phyloP scores from a whole-genome alignment of 2,797 vertebrate genomes.

The Coilia nasus region DNA sequence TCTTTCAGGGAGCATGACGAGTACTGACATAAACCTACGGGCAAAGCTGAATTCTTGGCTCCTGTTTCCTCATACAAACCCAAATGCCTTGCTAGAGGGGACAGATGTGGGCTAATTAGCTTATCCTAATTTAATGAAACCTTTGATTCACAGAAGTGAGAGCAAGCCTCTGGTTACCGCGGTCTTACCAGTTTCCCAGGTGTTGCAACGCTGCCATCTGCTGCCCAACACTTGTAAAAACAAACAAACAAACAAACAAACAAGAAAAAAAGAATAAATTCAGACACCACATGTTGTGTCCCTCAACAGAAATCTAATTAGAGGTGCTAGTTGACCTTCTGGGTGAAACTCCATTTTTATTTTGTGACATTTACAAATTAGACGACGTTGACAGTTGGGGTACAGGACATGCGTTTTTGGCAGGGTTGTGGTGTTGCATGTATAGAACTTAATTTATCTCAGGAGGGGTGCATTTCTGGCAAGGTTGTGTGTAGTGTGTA shows the following conservation, averaged over 20 bases:
- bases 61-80: neutral
- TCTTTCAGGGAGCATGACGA: neutral
- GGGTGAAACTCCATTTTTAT: too few relatives aligned
- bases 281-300: neutral
- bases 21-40: neutral
- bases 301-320: neutral
- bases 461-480: too few relatives aligned
- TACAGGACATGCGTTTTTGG: too few relatives aligned
- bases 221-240: neutral
- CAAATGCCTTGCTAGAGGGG: neutral
- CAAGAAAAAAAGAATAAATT: neutral
- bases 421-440: too few relatives aligned
- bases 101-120: neutral
- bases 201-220: constrained; percentile 15
- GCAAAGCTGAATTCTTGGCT: neutral
- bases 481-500: too few relatives aligned
- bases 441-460: too few relatives aligned
- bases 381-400: too few relatives aligned
- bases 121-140: neutral
- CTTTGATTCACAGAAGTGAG: neutral
- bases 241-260: neutral
- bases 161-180: neutral
- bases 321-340: too few relatives aligned
- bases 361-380: too few relatives aligned
- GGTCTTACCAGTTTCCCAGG: neutral